Conservation (phyloP, 2,113 vertebrate species). For the Eidolon helvum region DNA sequence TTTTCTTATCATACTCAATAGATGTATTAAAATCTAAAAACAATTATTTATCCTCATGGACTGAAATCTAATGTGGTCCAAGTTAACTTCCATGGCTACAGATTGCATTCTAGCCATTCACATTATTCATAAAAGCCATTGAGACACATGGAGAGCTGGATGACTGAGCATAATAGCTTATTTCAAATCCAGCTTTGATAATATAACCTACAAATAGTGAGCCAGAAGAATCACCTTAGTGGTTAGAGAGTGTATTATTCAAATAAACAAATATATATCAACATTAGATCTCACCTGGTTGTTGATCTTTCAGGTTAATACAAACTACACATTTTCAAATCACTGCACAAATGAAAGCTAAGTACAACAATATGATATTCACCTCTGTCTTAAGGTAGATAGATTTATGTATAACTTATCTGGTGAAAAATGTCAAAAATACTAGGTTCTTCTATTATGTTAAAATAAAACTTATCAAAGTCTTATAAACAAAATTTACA, state of each 20-base stretch:
- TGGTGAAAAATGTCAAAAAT: constrained; percentile 13
- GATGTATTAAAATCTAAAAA: not conserved
- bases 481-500: not conserved
- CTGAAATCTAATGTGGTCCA: not conserved
- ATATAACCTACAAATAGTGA: constrained; percentile 24
- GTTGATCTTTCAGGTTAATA: not conserved
- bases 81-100: not conserved
- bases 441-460: not conserved
- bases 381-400: constrained; percentile 12
- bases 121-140: not conserved
- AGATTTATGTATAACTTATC: not conserved
- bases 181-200: constrained; percentile 19
- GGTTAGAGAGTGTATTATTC: not conserved
- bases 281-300: not conserved
- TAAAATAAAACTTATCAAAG: constrained; percentile 46
- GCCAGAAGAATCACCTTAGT: constrained; percentile 10
- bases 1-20: not conserved
- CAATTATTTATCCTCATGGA: not conserved
- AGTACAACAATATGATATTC: not conserved
- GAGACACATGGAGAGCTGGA: not conserved
- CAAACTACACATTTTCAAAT: constrained; percentile 38
- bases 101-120: not conserved
- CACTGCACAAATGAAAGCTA: not conserved
- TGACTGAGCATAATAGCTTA: not conserved
- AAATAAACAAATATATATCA: not conserved